Evolutionary conservation across 2,888 invertebrate genomes (phyloP).

Genomic region (Oxyscelio sp.): DNA sequence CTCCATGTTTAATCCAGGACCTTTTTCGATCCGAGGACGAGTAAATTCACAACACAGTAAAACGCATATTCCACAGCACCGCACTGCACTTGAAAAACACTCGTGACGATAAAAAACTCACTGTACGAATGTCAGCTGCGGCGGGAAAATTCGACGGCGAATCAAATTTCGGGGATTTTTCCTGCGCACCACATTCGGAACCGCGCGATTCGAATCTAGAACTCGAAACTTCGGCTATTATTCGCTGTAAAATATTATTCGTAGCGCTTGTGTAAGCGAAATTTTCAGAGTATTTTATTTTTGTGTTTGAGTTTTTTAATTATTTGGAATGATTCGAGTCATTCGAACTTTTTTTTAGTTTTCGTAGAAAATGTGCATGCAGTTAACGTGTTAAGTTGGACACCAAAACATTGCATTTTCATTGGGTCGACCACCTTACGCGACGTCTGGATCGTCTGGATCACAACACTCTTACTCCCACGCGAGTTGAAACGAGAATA

Average conservation of each 20-base stretch:
- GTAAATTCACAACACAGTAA: slow-evolving; percentile 80
- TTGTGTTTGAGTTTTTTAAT: neutral
- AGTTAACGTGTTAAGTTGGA: neutral
- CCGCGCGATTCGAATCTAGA: slow-evolving; percentile 11
- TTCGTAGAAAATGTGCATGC: slow-evolving; percentile 2
- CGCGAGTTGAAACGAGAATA: slow-evolving; percentile 87
- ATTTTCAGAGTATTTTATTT: neutral
- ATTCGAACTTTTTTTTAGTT: too few relatives aligned
- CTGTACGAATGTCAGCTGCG: slow-evolving; percentile 18
- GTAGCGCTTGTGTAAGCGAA: neutral
- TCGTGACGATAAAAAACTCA: slow-evolving; percentile 16
- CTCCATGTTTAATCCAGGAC: slow-evolving; percentile 82
- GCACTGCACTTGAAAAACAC: slow-evolving; percentile 69
- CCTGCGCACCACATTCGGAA: neutral
- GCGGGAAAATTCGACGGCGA: slow-evolving; percentile 20
- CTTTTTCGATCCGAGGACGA: slow-evolving; percentile 60
- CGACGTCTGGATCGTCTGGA: slow-evolving; percentile 80
- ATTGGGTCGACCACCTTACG: slow-evolving; percentile 77
- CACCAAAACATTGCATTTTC: slow-evolving; percentile 58
- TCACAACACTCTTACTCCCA: slow-evolving; percentile 84
- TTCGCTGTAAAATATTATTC: slow-evolving; percentile 9
- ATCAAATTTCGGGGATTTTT: slow-evolving; percentile 1
- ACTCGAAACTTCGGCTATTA: neutral
- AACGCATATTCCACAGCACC: slow-evolving; percentile 84
- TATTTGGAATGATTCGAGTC: neutral